A percentile compares a stretch with the other conserved stretches of the same genome.
Conservation (phyloP, 2,888 invertebrate species). For the Eucriotettix oculatus region DNA sequence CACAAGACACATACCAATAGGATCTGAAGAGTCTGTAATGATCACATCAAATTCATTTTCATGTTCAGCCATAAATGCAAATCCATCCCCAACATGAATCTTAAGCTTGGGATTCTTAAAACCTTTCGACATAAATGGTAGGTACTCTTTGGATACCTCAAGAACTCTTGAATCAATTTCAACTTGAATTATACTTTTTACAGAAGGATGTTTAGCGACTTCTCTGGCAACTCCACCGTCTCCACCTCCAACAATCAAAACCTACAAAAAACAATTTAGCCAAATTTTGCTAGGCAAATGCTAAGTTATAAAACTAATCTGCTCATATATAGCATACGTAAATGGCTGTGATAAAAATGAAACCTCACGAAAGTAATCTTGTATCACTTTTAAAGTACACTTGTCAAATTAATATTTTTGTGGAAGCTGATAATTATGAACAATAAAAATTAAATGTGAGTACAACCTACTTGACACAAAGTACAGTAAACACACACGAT, state of each 20-base stretch:
- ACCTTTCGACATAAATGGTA: conserved; percentile 82
- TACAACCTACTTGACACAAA: no score
- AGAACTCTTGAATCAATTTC: conserved; percentile 92
- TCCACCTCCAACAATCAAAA: conserved; percentile 92
- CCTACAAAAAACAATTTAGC: conserved; percentile 24
- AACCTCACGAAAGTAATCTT: no score
- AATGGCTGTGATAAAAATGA: no score
- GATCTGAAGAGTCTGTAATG: conserved; percentile 96
- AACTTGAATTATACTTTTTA: conserved; percentile 71
- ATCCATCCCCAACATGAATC: conserved; percentile 81
- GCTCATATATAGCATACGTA: no score
- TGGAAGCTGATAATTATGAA: no score
- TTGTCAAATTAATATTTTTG: no score
- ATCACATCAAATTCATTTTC: conserved; percentile 84
- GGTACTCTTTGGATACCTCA: conserved; percentile 69
- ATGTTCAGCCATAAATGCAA: conserved; percentile 81
- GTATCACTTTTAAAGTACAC: no score
- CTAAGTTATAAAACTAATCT: neutral
- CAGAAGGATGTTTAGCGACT: conserved; percentile 79
- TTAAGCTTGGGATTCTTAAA: conserved; percentile 69
- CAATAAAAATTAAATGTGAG: no score
- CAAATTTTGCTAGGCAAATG: neutral
- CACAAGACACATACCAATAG: conserved; percentile 46
- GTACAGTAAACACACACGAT: no score
- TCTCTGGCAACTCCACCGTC: conserved; percentile 96